phyloP scores from a whole-genome alignment of 2,797 vertebrate species.

The Synaphobranchus kaupii region DNA sequence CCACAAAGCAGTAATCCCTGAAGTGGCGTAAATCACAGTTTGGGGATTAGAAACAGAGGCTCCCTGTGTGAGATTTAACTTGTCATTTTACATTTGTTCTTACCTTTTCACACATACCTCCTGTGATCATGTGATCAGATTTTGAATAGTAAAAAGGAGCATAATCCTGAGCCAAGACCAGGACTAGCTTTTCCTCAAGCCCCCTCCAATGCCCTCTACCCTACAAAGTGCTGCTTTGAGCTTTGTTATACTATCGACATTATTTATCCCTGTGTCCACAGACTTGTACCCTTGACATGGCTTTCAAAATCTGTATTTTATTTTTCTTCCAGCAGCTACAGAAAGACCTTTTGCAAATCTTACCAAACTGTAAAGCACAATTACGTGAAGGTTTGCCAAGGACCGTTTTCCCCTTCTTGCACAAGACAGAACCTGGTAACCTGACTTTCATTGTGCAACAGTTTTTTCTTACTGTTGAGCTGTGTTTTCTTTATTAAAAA shows the following conservation, averaged over 20 bases:
- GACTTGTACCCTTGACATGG: not conserved
- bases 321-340: not conserved
- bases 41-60: not conserved
- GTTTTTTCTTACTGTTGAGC: not conserved
- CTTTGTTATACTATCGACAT: not conserved
- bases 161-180: not conserved
- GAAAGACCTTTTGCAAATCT: not conserved
- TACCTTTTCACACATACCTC: not conserved
- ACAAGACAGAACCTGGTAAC: slow-evolving; percentile 7
- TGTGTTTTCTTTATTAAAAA: not conserved
- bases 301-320: slow-evolving; percentile 5
- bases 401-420: not conserved
- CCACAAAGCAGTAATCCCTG: not conserved
- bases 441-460: slow-evolving; percentile 1
- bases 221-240: not conserved
- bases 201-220: not conserved
- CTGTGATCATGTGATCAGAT: not conserved
- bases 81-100: not conserved
- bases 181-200: not conserved
- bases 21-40: not conserved
- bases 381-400: not conserved
- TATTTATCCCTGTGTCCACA: not conserved
- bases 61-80: not conserved
- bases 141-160: not conserved
- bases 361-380: not conserved